Percentiles rank a stretch among this genome's conserved stretches.
Evolutionary conservation across 2,797 vertebrate species (phyloP).

Genomic region (Forpus xanthops): DNA sequence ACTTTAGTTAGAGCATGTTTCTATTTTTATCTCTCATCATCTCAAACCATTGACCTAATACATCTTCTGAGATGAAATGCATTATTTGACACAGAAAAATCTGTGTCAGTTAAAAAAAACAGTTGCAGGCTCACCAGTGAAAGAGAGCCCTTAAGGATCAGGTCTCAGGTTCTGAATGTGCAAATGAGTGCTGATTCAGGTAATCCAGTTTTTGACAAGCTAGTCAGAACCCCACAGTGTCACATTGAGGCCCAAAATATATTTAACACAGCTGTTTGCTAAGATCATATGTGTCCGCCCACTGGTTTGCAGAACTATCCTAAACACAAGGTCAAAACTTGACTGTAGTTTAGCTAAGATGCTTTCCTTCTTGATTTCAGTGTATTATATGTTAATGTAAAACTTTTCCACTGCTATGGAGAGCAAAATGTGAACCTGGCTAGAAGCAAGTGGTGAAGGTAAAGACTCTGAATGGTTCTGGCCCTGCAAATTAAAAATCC

Average conservation of each 20-base stretch:
- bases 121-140: background rate
- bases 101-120: background rate
- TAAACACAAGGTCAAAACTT: background rate
- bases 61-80: background rate
- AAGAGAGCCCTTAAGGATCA: background rate
- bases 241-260: background rate
- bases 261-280: background rate
- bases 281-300: background rate
- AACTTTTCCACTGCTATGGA: background rate
- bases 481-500: conserved; percentile 3
- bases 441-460: background rate
- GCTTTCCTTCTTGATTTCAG: background rate
- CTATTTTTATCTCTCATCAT: conserved; percentile 14
- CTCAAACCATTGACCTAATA: background rate
- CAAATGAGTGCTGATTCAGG: background rate
- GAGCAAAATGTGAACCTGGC: background rate
- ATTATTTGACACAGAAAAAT: background rate
- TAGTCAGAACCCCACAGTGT: background rate
- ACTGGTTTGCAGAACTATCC: background rate
- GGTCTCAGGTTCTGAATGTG: background rate
- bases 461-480: background rate
- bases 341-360: background rate
- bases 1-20: background rate
- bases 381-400: background rate
- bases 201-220: background rate